Conservation (phyloP, 1,140 invertebrate genomes). For the Diuraphis noxia region DNA sequence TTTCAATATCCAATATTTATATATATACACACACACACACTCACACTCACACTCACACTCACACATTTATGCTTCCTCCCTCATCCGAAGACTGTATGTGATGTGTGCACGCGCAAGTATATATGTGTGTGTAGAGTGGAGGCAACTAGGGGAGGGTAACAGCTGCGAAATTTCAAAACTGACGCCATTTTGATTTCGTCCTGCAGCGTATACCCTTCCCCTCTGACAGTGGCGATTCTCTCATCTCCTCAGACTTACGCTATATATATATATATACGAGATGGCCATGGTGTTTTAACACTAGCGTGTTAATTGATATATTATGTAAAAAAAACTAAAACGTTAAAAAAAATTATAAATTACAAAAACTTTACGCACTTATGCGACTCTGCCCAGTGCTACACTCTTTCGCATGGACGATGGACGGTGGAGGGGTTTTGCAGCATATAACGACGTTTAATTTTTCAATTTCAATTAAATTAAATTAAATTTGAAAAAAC, state of each 20-base stretch:
- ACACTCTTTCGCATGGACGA: background rate
- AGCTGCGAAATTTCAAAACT: slow-evolving; percentile 45
- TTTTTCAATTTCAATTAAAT: slow-evolving; percentile 22
- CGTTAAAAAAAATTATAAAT: background rate
- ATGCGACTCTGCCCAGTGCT: too few species aligned
- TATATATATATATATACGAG: background rate
- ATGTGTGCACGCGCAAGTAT: background rate
- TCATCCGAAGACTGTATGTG: background rate
- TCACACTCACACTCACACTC: background rate
- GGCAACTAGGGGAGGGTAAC: slow-evolving; percentile 29
- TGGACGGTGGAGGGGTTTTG: background rate
- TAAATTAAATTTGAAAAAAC: background rate
- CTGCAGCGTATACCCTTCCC: background rate
- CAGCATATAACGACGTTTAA: slow-evolving; percentile 19
- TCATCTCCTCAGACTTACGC: background rate
- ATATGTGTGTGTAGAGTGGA: background rate
- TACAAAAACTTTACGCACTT: background rate
- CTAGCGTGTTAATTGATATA: slow-evolving; percentile 25
- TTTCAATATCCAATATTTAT: background rate
- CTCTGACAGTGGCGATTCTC: background rate
- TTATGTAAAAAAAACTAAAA: slow-evolving; percentile 4
- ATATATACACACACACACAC: background rate
- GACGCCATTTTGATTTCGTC: slow-evolving; percentile 35
- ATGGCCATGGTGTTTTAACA: background rate
- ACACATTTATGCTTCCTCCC: background rate